phyloP scores from a whole-genome alignment of 2,113 vertebrate genomes.

The Corythornis cristatus region DNA sequence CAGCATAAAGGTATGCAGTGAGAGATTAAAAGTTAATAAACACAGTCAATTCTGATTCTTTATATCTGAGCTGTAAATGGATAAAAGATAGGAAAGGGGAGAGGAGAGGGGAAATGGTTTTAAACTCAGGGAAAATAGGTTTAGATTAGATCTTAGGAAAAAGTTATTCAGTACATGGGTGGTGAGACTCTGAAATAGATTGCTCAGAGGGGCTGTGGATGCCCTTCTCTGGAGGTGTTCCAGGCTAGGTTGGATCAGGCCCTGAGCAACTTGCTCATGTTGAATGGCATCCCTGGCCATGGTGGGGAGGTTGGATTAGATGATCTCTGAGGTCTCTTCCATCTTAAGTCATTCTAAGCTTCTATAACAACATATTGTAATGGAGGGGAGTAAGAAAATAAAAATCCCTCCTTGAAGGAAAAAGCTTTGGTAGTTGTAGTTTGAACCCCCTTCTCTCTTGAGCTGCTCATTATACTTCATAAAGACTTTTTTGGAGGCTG shows the following conservation, averaged over 20 bases:
- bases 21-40: not conserved
- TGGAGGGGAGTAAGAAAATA: not conserved
- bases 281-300: too few species aligned
- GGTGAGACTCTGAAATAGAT: too few species aligned
- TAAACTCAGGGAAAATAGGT: too few species aligned
- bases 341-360: too few species aligned
- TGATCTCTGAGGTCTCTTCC: too few species aligned
- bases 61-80: not conserved
- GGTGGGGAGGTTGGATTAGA: too few species aligned
- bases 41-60: not conserved
- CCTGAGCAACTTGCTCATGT: too few species aligned
- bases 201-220: too few species aligned
- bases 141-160: too few species aligned
- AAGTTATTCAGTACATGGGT: too few species aligned
- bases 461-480: not conserved
- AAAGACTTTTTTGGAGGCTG: not conserved
- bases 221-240: too few species aligned
- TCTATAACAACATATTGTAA: not conserved
- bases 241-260: too few species aligned
- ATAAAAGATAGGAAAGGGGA: not conserved
- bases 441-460: not conserved
- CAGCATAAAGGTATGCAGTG: not conserved
- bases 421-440: not conserved
- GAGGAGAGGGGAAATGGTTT: fast-evolving
- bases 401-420: not conserved